Evolutionary conservation across 2,797 vertebrate genomes (phyloP).

Genomic region (Lerista edwardsae): DNA sequence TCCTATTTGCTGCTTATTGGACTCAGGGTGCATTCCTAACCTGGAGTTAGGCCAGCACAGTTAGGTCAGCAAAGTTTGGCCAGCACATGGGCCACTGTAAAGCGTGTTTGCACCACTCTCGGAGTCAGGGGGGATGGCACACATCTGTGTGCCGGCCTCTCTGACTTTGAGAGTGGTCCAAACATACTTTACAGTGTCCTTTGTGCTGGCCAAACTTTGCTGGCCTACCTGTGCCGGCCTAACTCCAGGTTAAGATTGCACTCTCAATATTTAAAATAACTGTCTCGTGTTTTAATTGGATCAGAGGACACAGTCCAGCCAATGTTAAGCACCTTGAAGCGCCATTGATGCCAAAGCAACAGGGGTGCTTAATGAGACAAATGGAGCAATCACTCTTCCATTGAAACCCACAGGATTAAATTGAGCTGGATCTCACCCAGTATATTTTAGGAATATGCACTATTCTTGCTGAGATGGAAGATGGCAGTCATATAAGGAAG

Average conservation of each 20-base stretch:
- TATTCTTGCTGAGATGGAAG: not conserved
- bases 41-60: too few species aligned
- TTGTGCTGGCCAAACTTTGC: too few species aligned
- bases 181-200: too few species aligned
- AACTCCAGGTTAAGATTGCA: too few species aligned
- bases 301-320: not conserved
- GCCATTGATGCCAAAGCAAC: not conserved
- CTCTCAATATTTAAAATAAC: not conserved
- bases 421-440: not conserved
- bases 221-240: too few species aligned
- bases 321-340: not conserved
- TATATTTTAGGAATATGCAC: not conserved
- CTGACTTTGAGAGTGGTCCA: too few species aligned
- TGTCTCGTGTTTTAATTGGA: not conserved
- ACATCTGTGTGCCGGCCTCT: too few species aligned
- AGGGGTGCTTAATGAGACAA: not conserved
- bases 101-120: too few species aligned
- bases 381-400: not conserved
- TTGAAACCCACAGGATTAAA: not conserved
- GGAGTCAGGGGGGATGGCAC: too few species aligned
- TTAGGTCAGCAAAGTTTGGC: too few species aligned
- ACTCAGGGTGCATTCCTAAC: too few species aligned
- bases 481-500: not conserved
- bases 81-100: too few species aligned
- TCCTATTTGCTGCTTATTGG: not conserved